phyloP scores from a whole-genome alignment of 2,888 invertebrate species.

The Chromoteleia sp. region DNA sequence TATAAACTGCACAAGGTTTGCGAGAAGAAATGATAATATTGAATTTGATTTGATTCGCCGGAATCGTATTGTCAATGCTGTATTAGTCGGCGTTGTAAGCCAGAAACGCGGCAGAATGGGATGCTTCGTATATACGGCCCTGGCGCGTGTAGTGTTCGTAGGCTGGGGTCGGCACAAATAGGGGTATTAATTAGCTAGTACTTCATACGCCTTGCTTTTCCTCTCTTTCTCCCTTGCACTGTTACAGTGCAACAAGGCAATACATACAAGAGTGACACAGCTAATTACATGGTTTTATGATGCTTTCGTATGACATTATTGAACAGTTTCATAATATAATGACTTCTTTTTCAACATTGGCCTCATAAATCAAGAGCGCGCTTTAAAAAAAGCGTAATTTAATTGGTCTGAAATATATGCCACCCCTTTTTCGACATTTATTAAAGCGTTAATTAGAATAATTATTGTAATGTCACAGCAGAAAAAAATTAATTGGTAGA shows the following conservation, averaged over 20 bases:
- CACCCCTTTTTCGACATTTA: constrained; percentile 18
- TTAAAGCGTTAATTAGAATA: constrained; percentile 40
- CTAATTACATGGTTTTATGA: constrained; percentile 84
- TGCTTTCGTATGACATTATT: constrained; percentile 75
- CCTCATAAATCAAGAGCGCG: constrained; percentile 31
- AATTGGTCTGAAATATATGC: constrained; percentile 46
- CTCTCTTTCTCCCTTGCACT: constrained; percentile 60
- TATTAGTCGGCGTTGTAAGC: constrained; percentile 32
- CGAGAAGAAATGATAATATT: constrained; percentile 1
- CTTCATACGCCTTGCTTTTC: constrained; percentile 78
- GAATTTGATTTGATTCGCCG: neutral
- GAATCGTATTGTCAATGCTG: constrained; percentile 21
- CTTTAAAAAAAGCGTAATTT: constrained; percentile 43
- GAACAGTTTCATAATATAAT: constrained; percentile 62
- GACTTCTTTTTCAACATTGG: constrained; percentile 45
- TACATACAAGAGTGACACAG: constrained; percentile 82
- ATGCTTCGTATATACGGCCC: constrained; percentile 73
- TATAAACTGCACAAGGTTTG: neutral
- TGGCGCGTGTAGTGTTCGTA: constrained; percentile 72
- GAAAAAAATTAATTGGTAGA: constrained; percentile 19
- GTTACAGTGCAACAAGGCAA: constrained; percentile 82
- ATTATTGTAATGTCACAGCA: constrained; percentile 24
- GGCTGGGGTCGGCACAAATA: constrained; percentile 82
- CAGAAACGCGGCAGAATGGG: constrained; percentile 37
- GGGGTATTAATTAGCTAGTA: constrained; percentile 84